phyloP scores from a whole-genome alignment of 2,888 invertebrate genomes.

The Scaeva pyrastri region DNA sequence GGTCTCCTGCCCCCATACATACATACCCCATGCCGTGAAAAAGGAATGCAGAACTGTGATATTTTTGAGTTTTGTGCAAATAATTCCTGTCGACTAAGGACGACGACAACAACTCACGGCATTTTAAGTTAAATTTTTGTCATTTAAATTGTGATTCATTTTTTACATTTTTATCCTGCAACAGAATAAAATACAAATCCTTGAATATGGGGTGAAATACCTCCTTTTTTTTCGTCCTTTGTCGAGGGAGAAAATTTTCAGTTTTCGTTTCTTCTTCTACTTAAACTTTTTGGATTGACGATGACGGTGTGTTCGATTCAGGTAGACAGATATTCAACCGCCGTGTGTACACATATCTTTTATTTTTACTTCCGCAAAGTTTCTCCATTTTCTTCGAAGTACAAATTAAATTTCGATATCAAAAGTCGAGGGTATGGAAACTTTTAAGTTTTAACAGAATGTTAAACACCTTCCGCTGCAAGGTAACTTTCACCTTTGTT shows the following conservation, averaged over 20 bases:
- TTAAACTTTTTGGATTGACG: constrained; percentile 12
- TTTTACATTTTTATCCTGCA: background rate
- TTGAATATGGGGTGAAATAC: background rate
- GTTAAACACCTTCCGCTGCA: background rate
- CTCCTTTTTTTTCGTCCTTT: background rate
- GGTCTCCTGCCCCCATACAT: background rate
- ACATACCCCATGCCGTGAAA: background rate
- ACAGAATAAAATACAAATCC: background rate
- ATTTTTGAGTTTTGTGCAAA: constrained; percentile 2
- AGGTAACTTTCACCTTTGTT: background rate
- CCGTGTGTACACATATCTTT: background rate
- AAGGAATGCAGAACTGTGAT: background rate
- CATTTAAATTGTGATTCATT: constrained; percentile 18
- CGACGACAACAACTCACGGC: background rate
- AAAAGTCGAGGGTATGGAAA: background rate
- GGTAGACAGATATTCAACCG: constrained; percentile 15
- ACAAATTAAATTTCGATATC: constrained; percentile 21
- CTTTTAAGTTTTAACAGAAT: constrained; percentile 1
- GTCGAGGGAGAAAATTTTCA: no score
- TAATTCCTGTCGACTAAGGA: background rate
- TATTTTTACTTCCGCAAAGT: background rate
- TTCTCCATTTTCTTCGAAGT: background rate
- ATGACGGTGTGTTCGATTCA: background rate
- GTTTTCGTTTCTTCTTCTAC: no score
- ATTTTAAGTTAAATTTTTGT: constrained; percentile 26